phyloP scores from a whole-genome alignment of 2,888 invertebrate species.

The Tinea trinotella region DNA sequence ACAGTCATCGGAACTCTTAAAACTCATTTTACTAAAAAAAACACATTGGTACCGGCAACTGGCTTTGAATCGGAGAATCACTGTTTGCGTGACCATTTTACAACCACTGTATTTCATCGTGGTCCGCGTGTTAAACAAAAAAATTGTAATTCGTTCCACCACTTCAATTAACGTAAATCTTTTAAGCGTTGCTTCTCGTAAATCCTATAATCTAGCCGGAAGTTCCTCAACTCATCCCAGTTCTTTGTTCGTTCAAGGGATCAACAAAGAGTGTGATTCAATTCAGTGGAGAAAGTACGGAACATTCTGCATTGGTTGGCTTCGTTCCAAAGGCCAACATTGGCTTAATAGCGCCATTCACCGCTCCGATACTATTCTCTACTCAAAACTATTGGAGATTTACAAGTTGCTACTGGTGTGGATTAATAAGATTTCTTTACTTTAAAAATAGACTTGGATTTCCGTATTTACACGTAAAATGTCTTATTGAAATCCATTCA shows the following conservation, averaged over 20 bases:
- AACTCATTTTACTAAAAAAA: too few relatives aligned
- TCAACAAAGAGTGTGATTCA: conserved; percentile 24
- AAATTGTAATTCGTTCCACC: neutral
- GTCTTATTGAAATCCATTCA: too few relatives aligned
- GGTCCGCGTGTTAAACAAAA: too few relatives aligned
- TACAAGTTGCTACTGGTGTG: neutral
- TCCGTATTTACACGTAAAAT: too few relatives aligned
- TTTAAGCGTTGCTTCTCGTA: neutral
- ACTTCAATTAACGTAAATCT: neutral
- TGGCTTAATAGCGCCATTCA: neutral
- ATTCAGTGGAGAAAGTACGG: conserved; percentile 29
- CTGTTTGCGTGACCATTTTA: too few relatives aligned
- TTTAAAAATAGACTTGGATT: too few relatives aligned
- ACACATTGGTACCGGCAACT: too few relatives aligned
- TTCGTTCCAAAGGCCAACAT: conserved; percentile 23
- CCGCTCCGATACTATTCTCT: neutral
- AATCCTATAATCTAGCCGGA: neutral
- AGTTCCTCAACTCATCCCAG: neutral
- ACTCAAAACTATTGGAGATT: neutral
- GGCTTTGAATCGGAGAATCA: too few relatives aligned
- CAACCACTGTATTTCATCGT: too few relatives aligned
- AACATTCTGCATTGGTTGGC: conserved; percentile 29
- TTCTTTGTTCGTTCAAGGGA: conserved; percentile 26
- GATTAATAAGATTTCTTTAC: too few relatives aligned
- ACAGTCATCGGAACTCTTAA: too few relatives aligned